These are phyloP conservation scores for Eurois occulta DNA, from an alignment of 2,888 invertebrate species.

Conservation along the genomic window DNA sequence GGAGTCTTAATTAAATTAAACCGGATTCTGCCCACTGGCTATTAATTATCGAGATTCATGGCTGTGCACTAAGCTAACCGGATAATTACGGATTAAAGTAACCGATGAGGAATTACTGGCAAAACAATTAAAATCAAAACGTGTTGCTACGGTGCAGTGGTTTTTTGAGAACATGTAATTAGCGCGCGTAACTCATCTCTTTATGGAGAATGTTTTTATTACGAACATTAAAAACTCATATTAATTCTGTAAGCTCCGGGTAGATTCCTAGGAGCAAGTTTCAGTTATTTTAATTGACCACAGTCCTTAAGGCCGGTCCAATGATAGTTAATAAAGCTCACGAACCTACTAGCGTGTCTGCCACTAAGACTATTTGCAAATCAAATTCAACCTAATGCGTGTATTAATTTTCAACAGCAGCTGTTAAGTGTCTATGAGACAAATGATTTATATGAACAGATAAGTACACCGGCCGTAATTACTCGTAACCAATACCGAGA, in stretches of 20 bases:
- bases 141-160: constrained; percentile 15
- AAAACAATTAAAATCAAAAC: constrained; percentile 50
- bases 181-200: constrained; percentile 51
- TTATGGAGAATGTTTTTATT: constrained; percentile 69
- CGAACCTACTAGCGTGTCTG: constrained; percentile 75
- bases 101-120: constrained; percentile 55
- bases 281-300: constrained; percentile 78
- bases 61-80: constrained; percentile 43
- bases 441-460: constrained; percentile 81
- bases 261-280: constrained; percentile 77
- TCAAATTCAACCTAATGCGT: constrained; percentile 80
- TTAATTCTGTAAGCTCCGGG: constrained; percentile 62
- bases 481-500: constrained; percentile 72
- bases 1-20: constrained; percentile 70
- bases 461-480: constrained; percentile 76
- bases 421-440: constrained; percentile 74
- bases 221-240: constrained; percentile 76
- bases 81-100: constrained; percentile 55
- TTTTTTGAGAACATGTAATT: constrained; percentile 48
- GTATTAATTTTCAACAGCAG: constrained; percentile 80
- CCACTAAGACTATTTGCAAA: constrained; percentile 81
- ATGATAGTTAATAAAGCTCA: constrained; percentile 71
- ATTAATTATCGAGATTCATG: constrained; percentile 65
- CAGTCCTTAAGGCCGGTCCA: constrained; percentile 70
- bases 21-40: constrained; percentile 61